phyloP scores from a whole-genome alignment of 2,888 invertebrate species.

The Chorisops tibialis region DNA sequence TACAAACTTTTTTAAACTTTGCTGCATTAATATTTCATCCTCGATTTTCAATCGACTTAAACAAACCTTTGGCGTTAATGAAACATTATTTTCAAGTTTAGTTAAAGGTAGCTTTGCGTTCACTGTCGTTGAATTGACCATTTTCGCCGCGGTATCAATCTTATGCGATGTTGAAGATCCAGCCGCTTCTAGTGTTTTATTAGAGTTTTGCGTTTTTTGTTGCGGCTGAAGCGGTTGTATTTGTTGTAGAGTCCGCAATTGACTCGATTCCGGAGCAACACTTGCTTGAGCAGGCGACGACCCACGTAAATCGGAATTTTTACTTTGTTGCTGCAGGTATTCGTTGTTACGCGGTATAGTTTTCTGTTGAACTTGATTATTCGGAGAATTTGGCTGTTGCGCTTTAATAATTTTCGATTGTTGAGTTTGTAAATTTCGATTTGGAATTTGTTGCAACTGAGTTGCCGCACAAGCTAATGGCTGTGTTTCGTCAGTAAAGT shows the following conservation, averaged over 20 bases:
- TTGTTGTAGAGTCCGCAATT: conserved; percentile 32
- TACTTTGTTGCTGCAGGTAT: conserved; percentile 39
- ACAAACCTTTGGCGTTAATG: conserved; percentile 49
- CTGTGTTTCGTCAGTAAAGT: background rate
- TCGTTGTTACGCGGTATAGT: conserved; percentile 40
- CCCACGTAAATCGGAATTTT: conserved; percentile 40
- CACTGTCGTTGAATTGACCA: background rate
- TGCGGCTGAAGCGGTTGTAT: conserved; percentile 2
- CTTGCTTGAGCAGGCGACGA: conserved; percentile 64
- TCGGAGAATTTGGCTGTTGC: conserved; percentile 10
- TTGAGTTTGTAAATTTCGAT: conserved; percentile 24
- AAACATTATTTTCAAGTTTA: conserved; percentile 34
- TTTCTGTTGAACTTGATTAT: conserved; percentile 36
- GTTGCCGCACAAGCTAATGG: conserved; percentile 17
- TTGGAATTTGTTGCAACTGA: conserved; percentile 32
- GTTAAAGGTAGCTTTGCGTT: conserved; percentile 40
- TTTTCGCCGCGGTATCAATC: background rate
- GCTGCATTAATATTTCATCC: conserved; percentile 63
- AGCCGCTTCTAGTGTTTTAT: background rate
- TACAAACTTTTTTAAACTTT: conserved; percentile 62
- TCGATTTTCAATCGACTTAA: conserved; percentile 50
- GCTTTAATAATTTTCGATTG: too few relatives aligned
- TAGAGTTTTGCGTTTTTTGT: background rate
- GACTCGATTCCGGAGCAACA: conserved; percentile 54
- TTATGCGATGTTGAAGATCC: background rate